phyloP scores from a whole-genome alignment of 2,888 invertebrate genomes.

The Diarsia rubi region DNA sequence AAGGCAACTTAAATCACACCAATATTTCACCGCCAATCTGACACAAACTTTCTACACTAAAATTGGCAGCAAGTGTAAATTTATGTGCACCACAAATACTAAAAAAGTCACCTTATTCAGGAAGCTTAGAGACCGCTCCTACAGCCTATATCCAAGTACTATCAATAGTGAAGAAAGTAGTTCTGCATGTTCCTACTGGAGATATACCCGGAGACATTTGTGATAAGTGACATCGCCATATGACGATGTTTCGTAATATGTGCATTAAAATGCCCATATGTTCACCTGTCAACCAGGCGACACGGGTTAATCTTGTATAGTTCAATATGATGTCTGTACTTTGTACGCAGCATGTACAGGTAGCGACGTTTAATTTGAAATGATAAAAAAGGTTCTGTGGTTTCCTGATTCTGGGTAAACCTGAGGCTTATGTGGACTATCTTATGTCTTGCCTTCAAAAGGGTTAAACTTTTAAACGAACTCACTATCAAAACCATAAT shows the following conservation, averaged over 20 bases:
- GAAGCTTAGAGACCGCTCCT: conserved; percentile 37
- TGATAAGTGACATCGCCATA: conserved; percentile 67
- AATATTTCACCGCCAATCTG: neutral
- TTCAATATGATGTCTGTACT: conserved; percentile 1
- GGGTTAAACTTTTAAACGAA: neutral
- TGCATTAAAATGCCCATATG: conserved; percentile 44
- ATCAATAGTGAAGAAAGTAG: conserved; percentile 45
- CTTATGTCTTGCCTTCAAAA: neutral
- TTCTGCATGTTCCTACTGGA: conserved; percentile 46
- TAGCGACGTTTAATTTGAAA: neutral
- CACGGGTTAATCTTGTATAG: conserved; percentile 46
- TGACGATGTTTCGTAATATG: conserved; percentile 55
- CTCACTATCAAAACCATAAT: neutral
- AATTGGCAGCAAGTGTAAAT: conserved; percentile 39
- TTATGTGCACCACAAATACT: conserved; percentile 10
- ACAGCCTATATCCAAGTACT: conserved; percentile 14
- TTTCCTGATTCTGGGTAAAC: conserved; percentile 6
- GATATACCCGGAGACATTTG: conserved; percentile 59
- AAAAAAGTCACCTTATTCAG: conserved; percentile 45
- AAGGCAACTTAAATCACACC: neutral
- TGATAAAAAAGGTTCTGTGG: neutral
- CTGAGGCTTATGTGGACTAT: neutral
- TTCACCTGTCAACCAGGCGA: conserved; percentile 35
- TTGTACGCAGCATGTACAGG: neutral
- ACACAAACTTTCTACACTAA: conserved; percentile 26